These are phyloP conservation scores for Chelonus insularis DNA, from an alignment of 1,140 invertebrate genomes.

Conservation along the genomic window DNA sequence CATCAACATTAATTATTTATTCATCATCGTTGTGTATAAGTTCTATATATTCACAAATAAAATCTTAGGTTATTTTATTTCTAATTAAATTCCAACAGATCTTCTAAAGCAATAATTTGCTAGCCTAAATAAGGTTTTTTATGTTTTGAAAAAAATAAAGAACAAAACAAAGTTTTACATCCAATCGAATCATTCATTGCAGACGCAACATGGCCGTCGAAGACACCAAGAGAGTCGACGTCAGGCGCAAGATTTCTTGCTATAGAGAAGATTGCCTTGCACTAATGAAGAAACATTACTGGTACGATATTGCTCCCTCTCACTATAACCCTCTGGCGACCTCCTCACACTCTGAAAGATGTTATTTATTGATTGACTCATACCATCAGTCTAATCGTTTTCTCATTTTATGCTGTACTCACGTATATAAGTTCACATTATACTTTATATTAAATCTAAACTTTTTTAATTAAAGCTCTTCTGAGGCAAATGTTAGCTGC, in stretches of 20 bases:
- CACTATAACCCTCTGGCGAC: background rate
- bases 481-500: too few relatives aligned
- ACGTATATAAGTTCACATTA: background rate
- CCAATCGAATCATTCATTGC: slow-evolving; percentile 27
- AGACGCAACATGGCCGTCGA: slow-evolving; percentile 14
- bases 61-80: too few relatives aligned
- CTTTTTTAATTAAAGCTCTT: background rate
- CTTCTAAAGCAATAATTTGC: too few relatives aligned
- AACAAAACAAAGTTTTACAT: background rate
- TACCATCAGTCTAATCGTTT: slow-evolving; percentile 4
- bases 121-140: too few relatives aligned
- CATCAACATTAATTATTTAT: too few relatives aligned
- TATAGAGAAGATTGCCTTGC: slow-evolving; percentile 51
- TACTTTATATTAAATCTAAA: background rate
- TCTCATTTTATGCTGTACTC: slow-evolving; percentile 7
- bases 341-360: background rate
- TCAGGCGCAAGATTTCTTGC: slow-evolving; percentile 51
- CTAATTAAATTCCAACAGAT: too few relatives aligned
- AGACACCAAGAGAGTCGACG: slow-evolving; percentile 21
- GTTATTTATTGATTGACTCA: slow-evolving; percentile 4
- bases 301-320: slow-evolving; percentile 45
- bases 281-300: slow-evolving; percentile 56
- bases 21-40: too few relatives aligned
- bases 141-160: slow-evolving; percentile 13
- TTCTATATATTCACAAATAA: too few relatives aligned